These are phyloP conservation scores for Xylocampa areola DNA, from an alignment of 2,888 invertebrate species.

Conservation along the genomic window DNA sequence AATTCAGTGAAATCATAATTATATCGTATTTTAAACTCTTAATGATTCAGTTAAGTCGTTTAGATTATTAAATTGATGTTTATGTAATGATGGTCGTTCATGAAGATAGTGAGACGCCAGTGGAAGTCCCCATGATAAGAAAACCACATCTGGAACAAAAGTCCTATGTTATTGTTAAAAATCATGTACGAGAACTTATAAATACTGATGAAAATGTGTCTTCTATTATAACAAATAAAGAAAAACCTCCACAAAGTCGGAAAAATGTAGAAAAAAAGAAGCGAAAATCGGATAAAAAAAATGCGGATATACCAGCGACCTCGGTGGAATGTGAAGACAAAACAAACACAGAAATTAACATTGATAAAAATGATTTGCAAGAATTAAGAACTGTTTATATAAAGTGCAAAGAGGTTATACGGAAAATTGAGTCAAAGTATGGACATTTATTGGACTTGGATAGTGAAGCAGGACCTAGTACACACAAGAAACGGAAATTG, in stretches of 20 bases:
- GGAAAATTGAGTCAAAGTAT: slow-evolving; percentile 80
- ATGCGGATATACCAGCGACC: slow-evolving; percentile 18
- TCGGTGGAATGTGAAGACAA: slow-evolving; percentile 3
- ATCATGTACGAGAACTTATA: slow-evolving; percentile 69
- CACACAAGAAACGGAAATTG: slow-evolving; percentile 21
- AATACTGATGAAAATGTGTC: slow-evolving; percentile 34
- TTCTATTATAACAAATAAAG: slow-evolving; percentile 18
- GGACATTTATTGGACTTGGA: slow-evolving; percentile 76
- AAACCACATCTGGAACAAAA: slow-evolving; percentile 64
- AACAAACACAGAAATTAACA: slow-evolving; percentile 12
- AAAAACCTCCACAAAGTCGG: slow-evolving; percentile 22
- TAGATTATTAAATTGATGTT: slow-evolving; percentile 11
- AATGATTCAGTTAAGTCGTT: neutral
- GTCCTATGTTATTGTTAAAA: slow-evolving; percentile 69
- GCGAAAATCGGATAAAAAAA: slow-evolving; percentile 24
- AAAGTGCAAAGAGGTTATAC: slow-evolving; percentile 77
- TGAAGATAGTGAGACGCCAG: slow-evolving; percentile 60
- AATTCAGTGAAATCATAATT: neutral
- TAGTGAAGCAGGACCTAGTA: slow-evolving; percentile 29
- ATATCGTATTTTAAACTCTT: neutral
- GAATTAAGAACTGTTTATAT: slow-evolving; percentile 76
- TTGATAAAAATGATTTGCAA: slow-evolving; percentile 68
- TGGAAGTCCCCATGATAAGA: slow-evolving; percentile 59
- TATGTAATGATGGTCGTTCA: slow-evolving; percentile 70
- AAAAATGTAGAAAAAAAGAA: slow-evolving; percentile 35